Conservation (phyloP, 2,797 vertebrate genomes). For the Eupleurogrammus muticus region DNA sequence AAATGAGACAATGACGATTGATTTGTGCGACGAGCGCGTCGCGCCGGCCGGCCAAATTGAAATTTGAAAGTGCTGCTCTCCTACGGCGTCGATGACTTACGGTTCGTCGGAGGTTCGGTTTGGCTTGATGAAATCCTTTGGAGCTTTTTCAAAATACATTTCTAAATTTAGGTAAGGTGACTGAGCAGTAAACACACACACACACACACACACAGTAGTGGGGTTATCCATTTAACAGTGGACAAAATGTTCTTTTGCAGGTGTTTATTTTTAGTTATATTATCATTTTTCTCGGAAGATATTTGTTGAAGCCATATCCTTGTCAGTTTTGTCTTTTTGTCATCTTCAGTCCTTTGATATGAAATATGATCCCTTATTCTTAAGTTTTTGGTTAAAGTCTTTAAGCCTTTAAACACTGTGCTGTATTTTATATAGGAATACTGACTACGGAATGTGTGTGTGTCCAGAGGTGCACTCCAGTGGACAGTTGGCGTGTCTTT, state of each 20-base stretch:
- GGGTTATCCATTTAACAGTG: background rate
- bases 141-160: constrained; percentile 14
- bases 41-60: constrained; percentile 8
- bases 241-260: constrained; percentile 6
- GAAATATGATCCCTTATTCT: background rate
- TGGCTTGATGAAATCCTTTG: constrained; percentile 9
- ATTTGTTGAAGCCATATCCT: too few species aligned
- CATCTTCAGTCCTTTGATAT: background rate
- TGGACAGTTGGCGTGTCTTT: constrained; percentile 6
- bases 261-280: background rate
- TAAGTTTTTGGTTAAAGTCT: background rate
- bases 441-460: background rate
- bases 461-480: background rate
- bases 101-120: background rate
- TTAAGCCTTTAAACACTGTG: background rate
- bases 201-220: constrained; percentile 7
- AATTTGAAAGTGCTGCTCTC: background rate
- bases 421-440: background rate
- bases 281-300: too few species aligned
- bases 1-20: constrained; percentile 42
- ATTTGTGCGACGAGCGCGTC: constrained; percentile 31
- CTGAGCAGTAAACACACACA: background rate
- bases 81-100: too few species aligned
- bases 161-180: constrained; percentile 27
- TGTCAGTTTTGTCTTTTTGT: too few species aligned